Evolutionary conservation across 1,140 invertebrate genomes (phyloP).

Genomic region (Acromyrmex echinatior): DNA sequence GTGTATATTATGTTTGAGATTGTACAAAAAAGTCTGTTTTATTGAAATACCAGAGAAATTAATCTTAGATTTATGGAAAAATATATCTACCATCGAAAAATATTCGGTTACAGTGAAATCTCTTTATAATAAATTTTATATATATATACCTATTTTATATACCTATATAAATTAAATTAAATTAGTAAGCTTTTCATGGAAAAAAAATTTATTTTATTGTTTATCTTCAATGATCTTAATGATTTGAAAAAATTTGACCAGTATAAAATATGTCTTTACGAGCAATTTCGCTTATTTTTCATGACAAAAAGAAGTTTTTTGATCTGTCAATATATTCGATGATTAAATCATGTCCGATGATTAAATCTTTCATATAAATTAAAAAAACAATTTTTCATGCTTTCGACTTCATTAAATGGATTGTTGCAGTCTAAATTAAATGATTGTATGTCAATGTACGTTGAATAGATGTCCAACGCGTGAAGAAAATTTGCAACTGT

Average conservation of each 20-base stretch:
- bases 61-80: not conserved
- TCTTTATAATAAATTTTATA: not conserved
- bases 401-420: not conserved
- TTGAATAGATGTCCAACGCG: not conserved
- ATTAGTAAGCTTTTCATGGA: not conserved
- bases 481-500: not conserved
- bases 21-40: not conserved
- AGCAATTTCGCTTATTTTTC: slow-evolving; percentile 16
- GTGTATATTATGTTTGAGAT: not conserved
- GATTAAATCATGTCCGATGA: not conserved
- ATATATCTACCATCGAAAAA: slow-evolving; percentile 2
- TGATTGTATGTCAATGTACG: not conserved
- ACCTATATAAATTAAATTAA: not conserved
- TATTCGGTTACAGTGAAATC: not conserved
- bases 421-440: not conserved
- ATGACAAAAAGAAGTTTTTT: not conserved
- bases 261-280: slow-evolving; percentile 21
- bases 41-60: not conserved
- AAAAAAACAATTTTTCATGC: not conserved
- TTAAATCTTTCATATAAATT: not conserved
- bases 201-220: not conserved
- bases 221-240: slow-evolving; percentile 10
- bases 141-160: not conserved
- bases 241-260: not conserved
- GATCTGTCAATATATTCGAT: not conserved